Base-by-base conservation (phyloP, 2,797 vertebrate species). In the Characodon lateralis region DNA sequence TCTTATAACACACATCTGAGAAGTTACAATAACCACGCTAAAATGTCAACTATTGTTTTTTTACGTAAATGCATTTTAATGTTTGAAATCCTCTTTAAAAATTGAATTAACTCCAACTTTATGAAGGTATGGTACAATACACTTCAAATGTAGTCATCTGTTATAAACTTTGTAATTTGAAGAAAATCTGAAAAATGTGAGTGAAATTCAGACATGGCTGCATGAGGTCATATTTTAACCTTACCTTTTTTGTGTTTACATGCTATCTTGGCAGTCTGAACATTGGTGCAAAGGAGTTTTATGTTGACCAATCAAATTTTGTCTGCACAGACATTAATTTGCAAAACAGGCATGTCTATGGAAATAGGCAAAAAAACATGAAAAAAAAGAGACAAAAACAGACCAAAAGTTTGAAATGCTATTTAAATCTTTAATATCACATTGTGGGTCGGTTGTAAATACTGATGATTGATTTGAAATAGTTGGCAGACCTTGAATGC, bases 391-490 rank as follows among this genome's bases (percentile, higher is more conserved):
- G 41, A 50, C 59, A 76, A 83, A 69, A 74, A 74, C 71, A 83
- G 68, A 81, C 51, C 71, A 73, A 81, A 75, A 50, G 7, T 1
- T 59, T 53, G 20, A 83, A 87, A 81, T 70, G 43, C 74, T 77
- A 73, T 18, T 31, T 28, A 82, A 8, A 78, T 76, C 72, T 81
- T 90, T 85, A 74, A 84, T 84, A 81, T 88, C 81, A 81, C 72
- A 76, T 71, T 72, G 59, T 83, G 70, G 78, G 65, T 74, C 41
- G 12, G 59, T 65, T 65, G 72, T 81, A 78, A 93, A 92, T 90
- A 92, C 88, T 90, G 77, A 28, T 43, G 76, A 28, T 35, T 81
- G 81, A 85, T 72, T 74, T 80, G 76, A 79, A 82, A 90, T 82
- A 84, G 78, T 73, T 70, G 50, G 50, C 53, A 78, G 71, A 77